phyloP scores from a whole-genome alignment of 2,113 vertebrate genomes.

The Rhinolophus sinicus region DNA sequence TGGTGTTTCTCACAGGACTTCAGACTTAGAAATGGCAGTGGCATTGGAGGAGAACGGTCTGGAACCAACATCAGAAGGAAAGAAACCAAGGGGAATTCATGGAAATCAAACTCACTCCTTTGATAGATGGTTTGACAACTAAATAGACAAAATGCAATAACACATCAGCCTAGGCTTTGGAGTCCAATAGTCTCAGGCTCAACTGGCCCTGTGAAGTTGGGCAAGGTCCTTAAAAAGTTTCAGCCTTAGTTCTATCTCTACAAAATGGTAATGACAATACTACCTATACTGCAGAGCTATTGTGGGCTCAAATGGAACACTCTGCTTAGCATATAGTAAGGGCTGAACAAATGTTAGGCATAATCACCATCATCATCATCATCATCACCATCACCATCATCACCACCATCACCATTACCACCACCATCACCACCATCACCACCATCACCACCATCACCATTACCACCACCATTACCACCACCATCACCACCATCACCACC shows the following conservation, averaged over 20 bases:
- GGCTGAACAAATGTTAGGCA: background rate
- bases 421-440: background rate
- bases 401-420: background rate
- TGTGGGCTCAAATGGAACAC: too few species aligned
- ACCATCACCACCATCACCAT: background rate
- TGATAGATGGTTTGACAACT: background rate
- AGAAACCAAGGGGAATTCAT: background rate
- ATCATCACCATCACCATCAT: fast-evolving
- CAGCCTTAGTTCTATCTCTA: background rate
- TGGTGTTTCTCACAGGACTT: fast-evolving
- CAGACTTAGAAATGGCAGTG: background rate
- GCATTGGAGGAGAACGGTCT: background rate
- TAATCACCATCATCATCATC: background rate
- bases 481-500: background rate
- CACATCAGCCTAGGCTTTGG: background rate
- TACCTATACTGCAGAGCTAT: background rate
- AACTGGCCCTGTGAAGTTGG: background rate
- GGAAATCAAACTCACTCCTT: background rate
- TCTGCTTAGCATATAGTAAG: background rate
- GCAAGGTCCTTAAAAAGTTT: background rate
- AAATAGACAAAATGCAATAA: background rate
- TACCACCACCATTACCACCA: background rate
- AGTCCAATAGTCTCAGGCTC: background rate
- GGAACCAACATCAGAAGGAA: background rate
- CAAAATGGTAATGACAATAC: background rate